Evolutionary conservation across 2,113 vertebrate species (phyloP).

Genomic region (Platysternon megacephalum): DNA sequence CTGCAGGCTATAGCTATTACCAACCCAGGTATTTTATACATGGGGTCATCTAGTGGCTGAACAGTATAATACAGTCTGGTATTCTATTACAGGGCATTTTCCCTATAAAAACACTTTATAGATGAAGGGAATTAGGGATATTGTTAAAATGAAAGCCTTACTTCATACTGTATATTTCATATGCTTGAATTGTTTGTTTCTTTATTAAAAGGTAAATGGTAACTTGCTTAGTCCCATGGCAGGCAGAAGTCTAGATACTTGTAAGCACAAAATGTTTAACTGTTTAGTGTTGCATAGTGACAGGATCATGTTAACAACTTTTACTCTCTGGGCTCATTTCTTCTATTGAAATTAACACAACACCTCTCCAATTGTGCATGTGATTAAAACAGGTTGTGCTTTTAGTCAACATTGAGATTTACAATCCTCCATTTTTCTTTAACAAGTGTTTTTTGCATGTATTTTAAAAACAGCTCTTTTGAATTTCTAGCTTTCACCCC

Average conservation of each 20-base stretch:
- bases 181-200: not conserved
- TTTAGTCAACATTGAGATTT: no score
- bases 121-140: not conserved
- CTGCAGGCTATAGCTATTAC: not conserved
- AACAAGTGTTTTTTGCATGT: no score
- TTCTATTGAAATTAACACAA: no score
- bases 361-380: no score
- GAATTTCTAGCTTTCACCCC: no score
- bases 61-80: not conserved
- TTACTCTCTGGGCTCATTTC: no score
- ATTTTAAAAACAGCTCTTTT: no score
- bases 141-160: not conserved
- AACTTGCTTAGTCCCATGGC: not conserved
- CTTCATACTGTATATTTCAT: not conserved
- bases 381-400: no score
- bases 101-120: not conserved
- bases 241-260: not conserved
- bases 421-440: no score
- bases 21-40: not conserved
- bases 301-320: no score
- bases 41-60: not conserved
- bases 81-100: not conserved
- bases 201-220: not conserved
- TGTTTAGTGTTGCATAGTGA: not conserved
- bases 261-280: not conserved